Conservation (phyloP, 2,113 vertebrate genomes). For the Neogobius melanostomus region DNA sequence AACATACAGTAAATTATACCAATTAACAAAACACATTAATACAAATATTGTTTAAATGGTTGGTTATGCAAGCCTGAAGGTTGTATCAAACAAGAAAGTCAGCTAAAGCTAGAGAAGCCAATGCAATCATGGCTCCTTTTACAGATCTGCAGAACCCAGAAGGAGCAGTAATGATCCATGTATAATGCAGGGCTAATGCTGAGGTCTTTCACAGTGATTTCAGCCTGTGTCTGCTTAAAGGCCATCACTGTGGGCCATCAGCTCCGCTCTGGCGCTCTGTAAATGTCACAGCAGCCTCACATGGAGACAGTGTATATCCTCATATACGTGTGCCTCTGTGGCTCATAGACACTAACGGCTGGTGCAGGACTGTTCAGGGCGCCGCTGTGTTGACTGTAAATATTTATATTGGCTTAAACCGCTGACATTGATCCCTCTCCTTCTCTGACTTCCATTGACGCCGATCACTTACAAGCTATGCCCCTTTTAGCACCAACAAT, state of each 20-base stretch:
- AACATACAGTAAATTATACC: no score
- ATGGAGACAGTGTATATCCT: conserved; percentile 13
- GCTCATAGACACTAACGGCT: neutral
- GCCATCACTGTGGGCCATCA: conserved; percentile 71
- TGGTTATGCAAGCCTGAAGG: neutral
- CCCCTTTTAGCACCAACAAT: conserved; percentile 20
- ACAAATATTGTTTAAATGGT: no score
- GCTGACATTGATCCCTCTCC: conserved; percentile 30
- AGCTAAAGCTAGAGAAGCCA: conserved; percentile 21
- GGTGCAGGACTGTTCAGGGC: neutral
- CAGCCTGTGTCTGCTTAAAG: conserved; percentile 65
- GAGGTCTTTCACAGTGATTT: conserved; percentile 64
- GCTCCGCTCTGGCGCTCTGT: conserved; percentile 47
- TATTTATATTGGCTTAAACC: conserved; percentile 48
- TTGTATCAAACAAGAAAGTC: conserved; percentile 12
- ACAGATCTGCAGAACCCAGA: conserved; percentile 49
- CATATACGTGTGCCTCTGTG: conserved; percentile 1
- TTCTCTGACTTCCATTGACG: neutral
- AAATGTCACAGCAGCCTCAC: conserved; percentile 67
- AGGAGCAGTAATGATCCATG: conserved; percentile 38
- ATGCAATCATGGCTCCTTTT: conserved; percentile 51
- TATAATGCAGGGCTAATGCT: conserved; percentile 62
- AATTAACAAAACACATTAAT: no score
- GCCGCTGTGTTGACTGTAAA: conserved; percentile 50
- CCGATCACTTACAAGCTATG: conserved; percentile 33